These are phyloP conservation scores for Trichopoda pennipes DNA, from an alignment of 2,888 invertebrate genomes.

Conservation along the genomic window DNA sequence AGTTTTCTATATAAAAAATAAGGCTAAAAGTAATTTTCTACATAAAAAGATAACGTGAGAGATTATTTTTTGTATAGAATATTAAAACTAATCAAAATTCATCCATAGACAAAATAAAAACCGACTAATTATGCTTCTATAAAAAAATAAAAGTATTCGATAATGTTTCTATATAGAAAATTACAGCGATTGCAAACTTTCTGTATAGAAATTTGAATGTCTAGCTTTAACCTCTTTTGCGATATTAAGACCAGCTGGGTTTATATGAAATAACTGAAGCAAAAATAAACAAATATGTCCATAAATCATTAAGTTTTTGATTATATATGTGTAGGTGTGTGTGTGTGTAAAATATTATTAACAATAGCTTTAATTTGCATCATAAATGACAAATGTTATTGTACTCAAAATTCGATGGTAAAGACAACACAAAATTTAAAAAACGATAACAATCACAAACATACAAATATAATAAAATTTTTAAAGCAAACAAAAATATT, in stretches of 20 bases:
- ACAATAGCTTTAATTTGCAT: conserved; percentile 63
- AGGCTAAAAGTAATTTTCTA: too few species aligned
- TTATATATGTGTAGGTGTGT: not conserved
- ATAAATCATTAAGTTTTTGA: conserved; percentile 19
- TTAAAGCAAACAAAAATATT: conserved; percentile 6
- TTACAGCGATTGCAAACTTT: not conserved
- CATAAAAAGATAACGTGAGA: too few species aligned
- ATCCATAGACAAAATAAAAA: too few species aligned
- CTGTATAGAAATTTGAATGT: too few species aligned
- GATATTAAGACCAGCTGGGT: not conserved
- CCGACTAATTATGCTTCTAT: too few species aligned
- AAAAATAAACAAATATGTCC: not conserved
- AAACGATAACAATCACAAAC: conserved; percentile 16
- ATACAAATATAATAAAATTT: not conserved
- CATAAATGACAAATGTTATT: conserved; percentile 58
- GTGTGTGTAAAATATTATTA: conserved; percentile 28
- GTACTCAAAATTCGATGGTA: conserved; percentile 11
- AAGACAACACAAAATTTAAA: conserved; percentile 13
- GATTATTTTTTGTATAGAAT: too few species aligned
- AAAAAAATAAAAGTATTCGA: not conserved
- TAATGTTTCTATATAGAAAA: not conserved
- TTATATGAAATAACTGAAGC: not conserved
- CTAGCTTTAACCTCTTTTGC: too few species aligned
- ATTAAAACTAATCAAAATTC: too few species aligned
- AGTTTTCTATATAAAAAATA: too few species aligned